These are phyloP conservation scores for Maccullochella peelii DNA, from an alignment of 2,113 vertebrate species.

Conservation along the genomic window DNA sequence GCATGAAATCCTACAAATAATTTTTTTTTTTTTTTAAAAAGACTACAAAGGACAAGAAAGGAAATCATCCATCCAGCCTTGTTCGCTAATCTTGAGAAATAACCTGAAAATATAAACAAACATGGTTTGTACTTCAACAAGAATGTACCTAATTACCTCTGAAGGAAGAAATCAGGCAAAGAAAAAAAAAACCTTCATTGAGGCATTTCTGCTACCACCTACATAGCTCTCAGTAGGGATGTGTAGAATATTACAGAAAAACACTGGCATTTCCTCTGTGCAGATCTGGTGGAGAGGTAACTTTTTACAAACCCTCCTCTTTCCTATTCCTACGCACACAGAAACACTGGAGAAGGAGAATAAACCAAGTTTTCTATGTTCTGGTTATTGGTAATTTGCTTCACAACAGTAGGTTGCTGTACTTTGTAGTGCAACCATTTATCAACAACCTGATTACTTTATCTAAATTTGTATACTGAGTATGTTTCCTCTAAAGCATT, in stretches of 20 bases:
- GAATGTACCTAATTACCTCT: constrained; percentile 31
- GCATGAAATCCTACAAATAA: too few species aligned
- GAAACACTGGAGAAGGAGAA: constrained; percentile 9
- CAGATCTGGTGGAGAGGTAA: constrained; percentile 27
- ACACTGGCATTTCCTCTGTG: constrained; percentile 48
- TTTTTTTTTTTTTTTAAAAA: too few species aligned
- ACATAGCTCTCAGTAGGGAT: constrained; percentile 51
- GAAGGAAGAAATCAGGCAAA: constrained; percentile 25
- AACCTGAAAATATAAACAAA: constrained; percentile 16
- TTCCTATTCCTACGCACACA: constrained; percentile 19
- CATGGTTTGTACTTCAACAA: constrained; percentile 25
- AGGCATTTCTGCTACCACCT: constrained; percentile 57
- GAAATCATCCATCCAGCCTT: neutral
- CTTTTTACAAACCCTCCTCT: constrained; percentile 34
- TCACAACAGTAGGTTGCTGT: neutral
- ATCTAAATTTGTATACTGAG: neutral
- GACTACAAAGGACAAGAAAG: neutral
- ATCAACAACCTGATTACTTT: neutral
- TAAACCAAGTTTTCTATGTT: neutral
- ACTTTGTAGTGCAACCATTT: neutral
- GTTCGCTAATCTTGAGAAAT: neutral
- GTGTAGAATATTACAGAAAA: constrained; percentile 49
- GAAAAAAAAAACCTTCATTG: constrained; percentile 32
- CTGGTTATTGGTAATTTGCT: neutral
- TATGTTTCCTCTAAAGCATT: too few species aligned